A percentile compares a stretch with the other conserved stretches of the same genome.
Evolutionary conservation across 2,888 invertebrate genomes (phyloP).

Genomic region (Elgonia sp.): DNA sequence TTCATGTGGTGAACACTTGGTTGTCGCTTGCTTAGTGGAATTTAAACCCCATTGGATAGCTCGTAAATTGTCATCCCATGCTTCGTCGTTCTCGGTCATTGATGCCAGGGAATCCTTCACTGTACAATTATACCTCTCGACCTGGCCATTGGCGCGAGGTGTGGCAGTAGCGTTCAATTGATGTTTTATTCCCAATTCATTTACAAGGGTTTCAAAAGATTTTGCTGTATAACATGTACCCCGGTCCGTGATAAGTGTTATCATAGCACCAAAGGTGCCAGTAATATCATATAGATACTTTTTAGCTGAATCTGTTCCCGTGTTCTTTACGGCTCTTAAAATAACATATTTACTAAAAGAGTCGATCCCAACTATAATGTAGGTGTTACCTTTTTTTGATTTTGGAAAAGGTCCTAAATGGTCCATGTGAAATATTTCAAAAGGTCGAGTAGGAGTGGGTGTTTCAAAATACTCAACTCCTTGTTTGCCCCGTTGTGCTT

Average conservation of each 20-base stretch:
- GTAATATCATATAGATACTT: too few relatives aligned
- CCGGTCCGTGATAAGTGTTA: too few relatives aligned
- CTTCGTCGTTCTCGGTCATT: slow-evolving; percentile 9
- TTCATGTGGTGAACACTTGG: slow-evolving; percentile 22
- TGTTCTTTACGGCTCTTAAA: too few relatives aligned
- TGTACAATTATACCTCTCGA: neutral
- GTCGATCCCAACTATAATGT: slow-evolving; percentile 7
- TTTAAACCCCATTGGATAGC: slow-evolving; percentile 43
- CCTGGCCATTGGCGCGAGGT: slow-evolving; percentile 45
- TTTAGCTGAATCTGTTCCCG: too few relatives aligned
- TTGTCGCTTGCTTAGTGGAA: slow-evolving; percentile 3
- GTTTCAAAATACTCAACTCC: slow-evolving; percentile 3
- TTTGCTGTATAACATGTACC: slow-evolving; percentile 12
- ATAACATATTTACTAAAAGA: slow-evolving; percentile 39
- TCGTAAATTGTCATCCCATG: slow-evolving; percentile 19
- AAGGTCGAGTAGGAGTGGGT: slow-evolving; percentile 6
- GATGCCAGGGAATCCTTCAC: neutral
- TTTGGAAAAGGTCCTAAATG: slow-evolving; percentile 11
- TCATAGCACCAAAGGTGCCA: too few relatives aligned
- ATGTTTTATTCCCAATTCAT: neutral
- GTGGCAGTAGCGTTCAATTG: too few relatives aligned
- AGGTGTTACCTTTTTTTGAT: neutral
- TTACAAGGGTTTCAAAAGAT: neutral
- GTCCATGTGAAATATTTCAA: slow-evolving; percentile 31
- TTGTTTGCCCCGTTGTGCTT: neutral